These are phyloP conservation scores for Melipona bicolor DNA, from an alignment of 2,888 invertebrate species.

Conservation along the genomic window DNA sequence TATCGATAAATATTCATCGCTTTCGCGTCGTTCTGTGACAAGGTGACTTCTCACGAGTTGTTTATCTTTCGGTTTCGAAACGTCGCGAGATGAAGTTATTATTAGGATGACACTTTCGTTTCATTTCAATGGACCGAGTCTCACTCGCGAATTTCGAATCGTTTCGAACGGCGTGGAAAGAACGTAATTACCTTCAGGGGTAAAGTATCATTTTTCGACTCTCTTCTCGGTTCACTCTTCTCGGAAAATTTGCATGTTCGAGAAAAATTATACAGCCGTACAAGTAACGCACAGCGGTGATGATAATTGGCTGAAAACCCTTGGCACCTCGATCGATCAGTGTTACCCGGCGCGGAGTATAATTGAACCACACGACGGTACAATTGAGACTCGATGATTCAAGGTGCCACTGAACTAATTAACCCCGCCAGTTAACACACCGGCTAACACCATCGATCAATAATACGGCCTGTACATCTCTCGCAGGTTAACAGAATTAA, in stretches of 20 bases:
- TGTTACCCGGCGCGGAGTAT: constrained; percentile 7
- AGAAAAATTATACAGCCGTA: background rate
- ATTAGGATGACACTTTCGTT: background rate
- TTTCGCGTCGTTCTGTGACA: background rate
- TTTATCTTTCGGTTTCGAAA: background rate
- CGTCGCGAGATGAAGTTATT: background rate
- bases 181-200: background rate
- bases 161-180: background rate
- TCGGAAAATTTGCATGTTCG: background rate
- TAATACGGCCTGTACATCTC: constrained; percentile 22
- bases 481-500: constrained; percentile 32
- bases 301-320: background rate
- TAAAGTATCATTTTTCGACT: too few species aligned
- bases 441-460: constrained; percentile 45
- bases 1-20: constrained; percentile 50
- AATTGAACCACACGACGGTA: constrained; percentile 37
- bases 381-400: constrained; percentile 44
- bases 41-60: background rate
- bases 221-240: too few species aligned
- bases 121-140: background rate
- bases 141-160: background rate
- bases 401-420: constrained; percentile 47
- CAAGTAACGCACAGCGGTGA: too few species aligned
- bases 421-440: constrained; percentile 44
- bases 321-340: constrained; percentile 11